phyloP scores from a whole-genome alignment of 1,140 invertebrate species.

The Panonychus citri region DNA sequence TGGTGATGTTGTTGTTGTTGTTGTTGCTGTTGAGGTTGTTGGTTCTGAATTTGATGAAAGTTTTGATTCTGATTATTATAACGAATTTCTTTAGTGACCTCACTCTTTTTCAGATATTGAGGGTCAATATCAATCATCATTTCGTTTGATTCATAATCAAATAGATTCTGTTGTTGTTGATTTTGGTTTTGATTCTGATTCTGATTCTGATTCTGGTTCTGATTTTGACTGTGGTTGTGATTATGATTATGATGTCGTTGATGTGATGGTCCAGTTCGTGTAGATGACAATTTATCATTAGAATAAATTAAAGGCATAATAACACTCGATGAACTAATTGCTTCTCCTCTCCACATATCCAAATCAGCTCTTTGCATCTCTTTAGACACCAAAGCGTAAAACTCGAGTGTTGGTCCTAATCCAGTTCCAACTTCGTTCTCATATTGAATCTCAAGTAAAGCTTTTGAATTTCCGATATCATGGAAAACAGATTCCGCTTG shows the following conservation, averaged over 20 bases:
- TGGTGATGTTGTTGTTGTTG: background rate
- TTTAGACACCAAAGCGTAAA: constrained; percentile 89
- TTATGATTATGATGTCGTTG: background rate
- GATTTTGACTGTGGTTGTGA: no score
- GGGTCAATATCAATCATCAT: no score
- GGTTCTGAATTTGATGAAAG: no score
- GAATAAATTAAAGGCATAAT: background rate
- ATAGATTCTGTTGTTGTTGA: no score
- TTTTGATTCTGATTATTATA: no score
- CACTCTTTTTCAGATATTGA: background rate
- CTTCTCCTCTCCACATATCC: constrained; percentile 66
- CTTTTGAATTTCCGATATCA: constrained; percentile 72
- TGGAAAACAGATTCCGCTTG: constrained; percentile 86
- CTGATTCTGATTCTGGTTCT: background rate
- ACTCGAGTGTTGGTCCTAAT: constrained; percentile 92
- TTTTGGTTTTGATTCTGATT: no score
- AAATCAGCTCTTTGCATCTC: constrained; percentile 78
- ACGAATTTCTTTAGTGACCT: background rate
- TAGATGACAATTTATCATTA: background rate
- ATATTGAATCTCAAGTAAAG: constrained; percentile 83
- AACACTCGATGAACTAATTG: constrained; percentile 14
- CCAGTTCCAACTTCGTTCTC: constrained; percentile 95
- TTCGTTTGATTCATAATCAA: no score
- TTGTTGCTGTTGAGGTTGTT: no score
- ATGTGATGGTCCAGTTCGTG: background rate